Evolutionary conservation across 2,888 invertebrate genomes (phyloP), one percentile per base, ranked within the genome.

Genomic region (Nomada fucata): DNA sequence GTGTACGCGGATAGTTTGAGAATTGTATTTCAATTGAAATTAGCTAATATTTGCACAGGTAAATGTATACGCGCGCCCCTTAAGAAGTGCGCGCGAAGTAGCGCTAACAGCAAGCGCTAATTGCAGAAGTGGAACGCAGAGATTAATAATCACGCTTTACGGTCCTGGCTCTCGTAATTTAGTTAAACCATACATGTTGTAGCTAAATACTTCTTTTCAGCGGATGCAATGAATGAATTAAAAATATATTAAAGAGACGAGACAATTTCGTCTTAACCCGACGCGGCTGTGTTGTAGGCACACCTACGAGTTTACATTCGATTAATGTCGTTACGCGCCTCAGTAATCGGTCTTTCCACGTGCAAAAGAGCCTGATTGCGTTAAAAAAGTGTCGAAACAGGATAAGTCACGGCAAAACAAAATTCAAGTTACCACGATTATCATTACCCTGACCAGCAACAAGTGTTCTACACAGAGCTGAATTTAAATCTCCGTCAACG

Each of bases 391-490:
- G 67, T 75, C 44, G 52, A 15, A 44, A 11, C 36, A 4, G 53
- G 59, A 36, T 47, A 65, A 53, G 26, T 15, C 23, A 23, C 36
- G 57, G 23, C 26, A 3, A 63, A 15, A 23, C 23, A 44, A 20
- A 26, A 23, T 65, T 55, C 15, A 15, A 20, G 11, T 55, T 36
- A 26, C 15, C 36, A 20, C 47, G 76, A 70, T 63, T 68, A 20
- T 77, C 55, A 77, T 61, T 23, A 11, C 52, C 20, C 13, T 26
- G 15, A 10, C 11, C 44, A 63, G 79, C 82, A 82, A 82, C 82
- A 82, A 82, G 82, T 82, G 79, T 82, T 47, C 36, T 36, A 61
- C 36, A 29, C 53, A 47, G 65, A 26, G 52, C 5, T 67, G 36
- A 13, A 18, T 53, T 59, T 23, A 20, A 68, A 44, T 52, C 42